Evolutionary conservation across 2,113 vertebrate genomes (phyloP).

Genomic region (Stictonetta naevosa): DNA sequence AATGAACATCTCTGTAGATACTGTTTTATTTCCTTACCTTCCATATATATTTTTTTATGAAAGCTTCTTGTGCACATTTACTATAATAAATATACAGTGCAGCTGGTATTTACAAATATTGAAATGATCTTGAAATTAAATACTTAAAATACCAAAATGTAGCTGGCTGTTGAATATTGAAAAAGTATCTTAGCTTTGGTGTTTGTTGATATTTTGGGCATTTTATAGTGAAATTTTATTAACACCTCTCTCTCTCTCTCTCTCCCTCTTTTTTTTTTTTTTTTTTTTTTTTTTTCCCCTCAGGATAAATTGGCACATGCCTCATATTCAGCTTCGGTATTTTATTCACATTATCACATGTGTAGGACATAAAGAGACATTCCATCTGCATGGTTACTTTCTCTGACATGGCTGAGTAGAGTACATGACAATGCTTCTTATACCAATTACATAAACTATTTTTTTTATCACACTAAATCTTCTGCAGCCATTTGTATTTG

Average conservation of each 20-base stretch:
- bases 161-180: not conserved
- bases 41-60: not conserved
- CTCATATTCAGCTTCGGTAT: not conserved
- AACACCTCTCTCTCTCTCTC: not conserved
- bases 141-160: not conserved
- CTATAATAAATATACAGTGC: not conserved
- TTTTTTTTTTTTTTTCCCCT: not conserved
- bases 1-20: not conserved
- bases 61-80: not conserved
- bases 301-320: not conserved
- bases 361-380: not conserved
- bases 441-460: not conserved
- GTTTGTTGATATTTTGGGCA: not conserved
- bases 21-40: not conserved
- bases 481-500: not conserved
- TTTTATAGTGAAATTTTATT: not conserved
- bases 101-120: not conserved
- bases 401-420: not conserved
- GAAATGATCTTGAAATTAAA: not conserved
- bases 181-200: not conserved
- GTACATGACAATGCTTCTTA: not conserved
- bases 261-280: not conserved
- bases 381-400: fast-evolving
- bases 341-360: not conserved
- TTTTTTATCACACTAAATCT: not conserved